phyloP scores from a whole-genome alignment of 2,113 vertebrate genomes.

The Pangasianodon hypophthalmus region DNA sequence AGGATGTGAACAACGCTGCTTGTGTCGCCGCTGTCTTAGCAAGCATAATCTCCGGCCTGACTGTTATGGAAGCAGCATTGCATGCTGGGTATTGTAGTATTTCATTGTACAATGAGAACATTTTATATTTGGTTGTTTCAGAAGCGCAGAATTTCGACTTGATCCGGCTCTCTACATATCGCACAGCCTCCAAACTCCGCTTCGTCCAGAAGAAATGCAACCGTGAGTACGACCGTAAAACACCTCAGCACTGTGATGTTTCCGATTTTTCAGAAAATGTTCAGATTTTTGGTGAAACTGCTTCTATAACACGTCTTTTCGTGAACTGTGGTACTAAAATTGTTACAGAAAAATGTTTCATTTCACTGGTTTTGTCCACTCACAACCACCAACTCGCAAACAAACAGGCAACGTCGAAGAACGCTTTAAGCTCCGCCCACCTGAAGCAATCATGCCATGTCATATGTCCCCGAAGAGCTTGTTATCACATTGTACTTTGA shows the following conservation, averaged over 20 bases:
- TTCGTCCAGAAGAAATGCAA: conserved; percentile 95
- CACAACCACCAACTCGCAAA: background rate
- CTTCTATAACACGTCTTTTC: background rate
- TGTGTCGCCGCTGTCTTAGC: background rate
- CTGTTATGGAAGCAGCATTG: background rate
- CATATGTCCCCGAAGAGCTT: background rate
- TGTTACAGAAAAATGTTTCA: background rate
- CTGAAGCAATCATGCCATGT: background rate
- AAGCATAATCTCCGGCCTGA: background rate
- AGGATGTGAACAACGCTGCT: background rate
- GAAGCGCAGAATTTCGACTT: conserved; percentile 90
- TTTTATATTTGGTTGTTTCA: conserved; percentile 56
- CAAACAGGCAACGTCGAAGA: background rate
- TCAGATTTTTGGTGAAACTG: background rate
- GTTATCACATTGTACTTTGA: background rate
- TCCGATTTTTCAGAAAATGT: no score
- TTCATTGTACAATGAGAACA: background rate
- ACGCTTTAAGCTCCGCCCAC: background rate
- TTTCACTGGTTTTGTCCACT: background rate
- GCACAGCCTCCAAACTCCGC: conserved; percentile 92
- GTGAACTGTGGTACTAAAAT: background rate
- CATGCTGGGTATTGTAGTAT: background rate
- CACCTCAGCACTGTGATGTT: no score
- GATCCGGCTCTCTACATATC: conserved; percentile 90
- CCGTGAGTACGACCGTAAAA: conserved; percentile 77